A percentile compares a stretch with the other conserved stretches of the same genome.
These are phyloP conservation scores for Macaca mulatta DNA, from an alignment of 2,113 vertebrate genomes.

Conservation along the genomic window DNA sequence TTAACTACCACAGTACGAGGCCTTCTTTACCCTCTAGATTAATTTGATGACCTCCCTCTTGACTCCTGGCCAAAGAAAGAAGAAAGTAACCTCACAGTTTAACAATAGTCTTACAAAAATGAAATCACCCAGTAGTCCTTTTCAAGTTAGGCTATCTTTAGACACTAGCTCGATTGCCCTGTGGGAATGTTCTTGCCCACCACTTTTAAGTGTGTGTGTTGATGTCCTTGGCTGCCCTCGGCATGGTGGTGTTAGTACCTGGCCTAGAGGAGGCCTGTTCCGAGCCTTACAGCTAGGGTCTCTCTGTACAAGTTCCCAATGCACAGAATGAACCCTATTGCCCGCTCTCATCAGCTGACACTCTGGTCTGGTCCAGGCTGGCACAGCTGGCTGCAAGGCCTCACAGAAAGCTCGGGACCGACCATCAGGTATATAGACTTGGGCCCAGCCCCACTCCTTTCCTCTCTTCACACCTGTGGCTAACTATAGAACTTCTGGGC, in stretches of 20 bases:
- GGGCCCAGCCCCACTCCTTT: not conserved
- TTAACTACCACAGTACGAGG: not conserved
- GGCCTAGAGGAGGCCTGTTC: not conserved
- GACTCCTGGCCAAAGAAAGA: conserved; percentile 8
- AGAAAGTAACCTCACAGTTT: not conserved
- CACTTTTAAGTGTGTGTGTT: not conserved
- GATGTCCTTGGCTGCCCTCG: not conserved
- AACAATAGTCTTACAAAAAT: not conserved
- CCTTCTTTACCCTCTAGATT: not conserved
- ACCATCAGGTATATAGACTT: not conserved
- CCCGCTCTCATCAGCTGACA: not conserved
- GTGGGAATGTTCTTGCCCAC: not conserved
- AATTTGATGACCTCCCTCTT: not conserved
- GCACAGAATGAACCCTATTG: not conserved
- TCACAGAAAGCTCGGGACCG: not conserved
- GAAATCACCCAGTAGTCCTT: not conserved
- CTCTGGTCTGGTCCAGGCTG: not conserved
- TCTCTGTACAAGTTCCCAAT: not conserved
- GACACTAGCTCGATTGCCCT: not conserved
- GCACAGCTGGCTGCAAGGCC: not conserved
- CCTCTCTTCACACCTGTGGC: not conserved
- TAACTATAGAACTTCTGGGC: not conserved
- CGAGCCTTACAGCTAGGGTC: not conserved
- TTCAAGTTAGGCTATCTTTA: not conserved
- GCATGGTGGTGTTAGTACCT: not conserved